Percentiles rank a stretch among this genome's conserved stretches.
Evolutionary conservation across 2,113 vertebrate species (phyloP).

Genomic region (Amia ocellicauda): DNA sequence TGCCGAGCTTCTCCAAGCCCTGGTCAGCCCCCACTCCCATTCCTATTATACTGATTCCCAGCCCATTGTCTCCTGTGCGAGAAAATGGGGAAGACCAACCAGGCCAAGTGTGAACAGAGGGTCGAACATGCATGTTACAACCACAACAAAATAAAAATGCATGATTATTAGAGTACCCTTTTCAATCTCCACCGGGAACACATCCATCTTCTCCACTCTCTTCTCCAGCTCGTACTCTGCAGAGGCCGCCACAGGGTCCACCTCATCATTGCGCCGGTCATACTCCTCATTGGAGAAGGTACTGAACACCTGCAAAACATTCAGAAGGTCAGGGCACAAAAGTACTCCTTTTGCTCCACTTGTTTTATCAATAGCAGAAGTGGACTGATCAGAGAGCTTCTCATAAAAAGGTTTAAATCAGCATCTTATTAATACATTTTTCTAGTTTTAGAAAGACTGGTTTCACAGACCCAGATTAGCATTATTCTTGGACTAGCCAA

Average conservation of each 20-base stretch:
- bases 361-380: no score
- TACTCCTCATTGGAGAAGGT: slow-evolving; percentile 91
- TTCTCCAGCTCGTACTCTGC: slow-evolving; percentile 91
- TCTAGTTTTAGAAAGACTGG: no score
- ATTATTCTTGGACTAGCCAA: no score
- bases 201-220: slow-evolving; percentile 92
- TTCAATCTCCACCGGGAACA: slow-evolving; percentile 88
- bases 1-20: slow-evolving; percentile 87
- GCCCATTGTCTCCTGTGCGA: slow-evolving; percentile 78
- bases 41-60: slow-evolving; percentile 91
- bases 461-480: no score
- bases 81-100: slow-evolving; percentile 8
- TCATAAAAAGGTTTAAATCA: no score
- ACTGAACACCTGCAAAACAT: slow-evolving; percentile 70
- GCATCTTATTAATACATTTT: no score
- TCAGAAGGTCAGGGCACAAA: not conserved
- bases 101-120: no score
- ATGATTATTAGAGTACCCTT: no score
- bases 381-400: no score
- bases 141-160: no score
- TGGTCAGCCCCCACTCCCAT: slow-evolving; percentile 93
- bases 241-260: slow-evolving; percentile 87
- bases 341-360: no score
- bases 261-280: slow-evolving; percentile 86
- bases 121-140: no score